Conservation (phyloP, 2,113 vertebrate species). For the Plecotus auritus region DNA sequence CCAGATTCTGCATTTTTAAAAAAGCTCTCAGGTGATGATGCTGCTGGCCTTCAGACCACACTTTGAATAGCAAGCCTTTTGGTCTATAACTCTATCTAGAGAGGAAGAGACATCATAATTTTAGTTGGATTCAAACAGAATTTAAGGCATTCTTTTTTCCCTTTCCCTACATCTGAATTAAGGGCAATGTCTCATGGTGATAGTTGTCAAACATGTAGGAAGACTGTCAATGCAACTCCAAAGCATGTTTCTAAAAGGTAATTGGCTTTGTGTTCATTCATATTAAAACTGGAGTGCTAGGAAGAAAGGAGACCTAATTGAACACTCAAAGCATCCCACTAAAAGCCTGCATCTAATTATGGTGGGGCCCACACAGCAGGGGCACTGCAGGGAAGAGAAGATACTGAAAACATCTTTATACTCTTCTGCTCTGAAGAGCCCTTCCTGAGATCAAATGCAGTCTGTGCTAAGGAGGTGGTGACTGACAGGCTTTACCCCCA, state of each 20-base stretch:
- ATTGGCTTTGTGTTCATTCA: constrained; percentile 72
- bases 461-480: constrained; percentile 53
- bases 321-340: constrained; percentile 49
- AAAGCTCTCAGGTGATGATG: background rate
- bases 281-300: constrained; percentile 68
- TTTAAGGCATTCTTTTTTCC: background rate
- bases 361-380: constrained; percentile 46
- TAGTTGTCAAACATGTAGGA: constrained; percentile 56
- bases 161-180: background rate
- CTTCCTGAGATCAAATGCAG: constrained; percentile 57
- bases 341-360: constrained; percentile 69
- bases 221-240: constrained; percentile 35
- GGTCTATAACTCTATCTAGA: background rate
- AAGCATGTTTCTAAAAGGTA: constrained; percentile 56
- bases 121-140: background rate
- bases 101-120: background rate
- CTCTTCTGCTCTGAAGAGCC: constrained; percentile 56
- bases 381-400: constrained; percentile 34
- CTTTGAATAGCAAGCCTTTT: background rate
- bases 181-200: background rate
- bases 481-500: constrained; percentile 35
- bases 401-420: constrained; percentile 64
- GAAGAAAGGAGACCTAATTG: constrained; percentile 68
- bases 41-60: background rate
- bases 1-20: background rate